Conservation (phyloP, 2,888 invertebrate genomes). For the Dasypolia templi region DNA sequence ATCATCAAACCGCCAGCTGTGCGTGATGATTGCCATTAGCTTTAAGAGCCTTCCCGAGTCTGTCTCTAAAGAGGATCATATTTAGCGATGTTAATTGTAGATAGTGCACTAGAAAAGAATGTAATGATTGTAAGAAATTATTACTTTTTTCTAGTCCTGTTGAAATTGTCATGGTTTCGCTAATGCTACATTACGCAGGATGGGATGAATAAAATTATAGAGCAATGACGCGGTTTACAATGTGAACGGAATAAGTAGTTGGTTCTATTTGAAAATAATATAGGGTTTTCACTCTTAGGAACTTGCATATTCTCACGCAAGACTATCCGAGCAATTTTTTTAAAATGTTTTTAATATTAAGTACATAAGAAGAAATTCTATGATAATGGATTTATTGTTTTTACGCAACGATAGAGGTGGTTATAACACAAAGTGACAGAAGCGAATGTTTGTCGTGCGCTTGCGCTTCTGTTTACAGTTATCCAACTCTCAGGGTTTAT, state of each 20-base stretch:
- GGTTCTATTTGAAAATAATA: slow-evolving; percentile 34
- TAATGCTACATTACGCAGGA: slow-evolving; percentile 40
- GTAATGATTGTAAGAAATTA: slow-evolving; percentile 7
- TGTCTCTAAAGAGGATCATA: slow-evolving; percentile 17
- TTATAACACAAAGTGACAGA: slow-evolving; percentile 47
- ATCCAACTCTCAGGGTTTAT: slow-evolving; percentile 61
- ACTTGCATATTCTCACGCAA: slow-evolving; percentile 46
- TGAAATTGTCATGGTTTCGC: slow-evolving; percentile 36
- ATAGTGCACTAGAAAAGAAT: slow-evolving; percentile 15
- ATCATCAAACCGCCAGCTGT: slow-evolving; percentile 33
- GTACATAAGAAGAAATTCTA: slow-evolving; percentile 11
- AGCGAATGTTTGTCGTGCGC: slow-evolving; percentile 31
- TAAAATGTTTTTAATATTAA: no score
- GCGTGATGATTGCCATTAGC: slow-evolving; percentile 50
- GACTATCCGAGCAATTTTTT: slow-evolving; percentile 9
- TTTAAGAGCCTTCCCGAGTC: slow-evolving; percentile 29
- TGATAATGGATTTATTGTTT: slow-evolving; percentile 37
- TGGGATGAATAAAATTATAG: slow-evolving; percentile 51
- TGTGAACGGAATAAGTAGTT: slow-evolving; percentile 19
- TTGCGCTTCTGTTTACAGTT: slow-evolving; percentile 63
- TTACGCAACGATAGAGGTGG: slow-evolving; percentile 32
- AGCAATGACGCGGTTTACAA: slow-evolving; percentile 24
- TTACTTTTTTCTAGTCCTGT: slow-evolving; percentile 26
- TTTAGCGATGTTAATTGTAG: slow-evolving; percentile 14
- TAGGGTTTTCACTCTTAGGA: slow-evolving; percentile 34